These are phyloP conservation scores for Oenanthe melanoleuca DNA, from an alignment of 2,113 vertebrate genomes.

Conservation along the genomic window DNA sequence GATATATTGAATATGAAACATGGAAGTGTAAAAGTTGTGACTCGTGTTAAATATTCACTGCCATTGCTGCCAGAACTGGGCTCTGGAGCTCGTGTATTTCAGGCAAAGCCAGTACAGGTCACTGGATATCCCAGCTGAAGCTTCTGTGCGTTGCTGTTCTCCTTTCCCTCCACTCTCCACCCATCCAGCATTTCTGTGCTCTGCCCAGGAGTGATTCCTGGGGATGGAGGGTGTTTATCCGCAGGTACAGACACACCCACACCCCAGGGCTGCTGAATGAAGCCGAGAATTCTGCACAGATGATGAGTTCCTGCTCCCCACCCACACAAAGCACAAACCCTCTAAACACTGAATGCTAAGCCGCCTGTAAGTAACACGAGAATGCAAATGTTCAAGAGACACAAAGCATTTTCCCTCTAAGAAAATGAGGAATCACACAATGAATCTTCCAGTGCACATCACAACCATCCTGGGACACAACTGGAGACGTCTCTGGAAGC, in stretches of 20 bases:
- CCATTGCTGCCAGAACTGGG: constrained; percentile 12
- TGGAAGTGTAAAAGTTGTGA: constrained; percentile 41
- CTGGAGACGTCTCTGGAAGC: not conserved
- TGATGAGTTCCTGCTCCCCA: not conserved
- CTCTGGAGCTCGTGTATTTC: not conserved
- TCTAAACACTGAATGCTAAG: not conserved
- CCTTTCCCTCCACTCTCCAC: not conserved
- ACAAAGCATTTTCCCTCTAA: not conserved
- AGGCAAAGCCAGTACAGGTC: not conserved
- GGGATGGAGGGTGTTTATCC: not conserved
- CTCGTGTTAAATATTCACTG: constrained; percentile 54
- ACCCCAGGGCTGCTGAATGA: not conserved
- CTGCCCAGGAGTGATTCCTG: not conserved
- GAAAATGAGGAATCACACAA: not conserved
- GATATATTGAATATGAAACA: constrained; percentile 58
- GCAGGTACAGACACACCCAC: not conserved
- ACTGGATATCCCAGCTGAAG: not conserved
- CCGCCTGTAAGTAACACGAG: not conserved
- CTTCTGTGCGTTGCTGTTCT: not conserved
- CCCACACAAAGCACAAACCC: not conserved
- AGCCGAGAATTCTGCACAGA: not conserved
- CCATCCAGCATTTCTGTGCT: not conserved
- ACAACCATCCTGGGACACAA: not conserved
- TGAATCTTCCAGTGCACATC: not conserved
- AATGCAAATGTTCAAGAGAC: not conserved